phyloP scores from a whole-genome alignment of 2,888 invertebrate genomes.

The Aphodius sticticus region DNA sequence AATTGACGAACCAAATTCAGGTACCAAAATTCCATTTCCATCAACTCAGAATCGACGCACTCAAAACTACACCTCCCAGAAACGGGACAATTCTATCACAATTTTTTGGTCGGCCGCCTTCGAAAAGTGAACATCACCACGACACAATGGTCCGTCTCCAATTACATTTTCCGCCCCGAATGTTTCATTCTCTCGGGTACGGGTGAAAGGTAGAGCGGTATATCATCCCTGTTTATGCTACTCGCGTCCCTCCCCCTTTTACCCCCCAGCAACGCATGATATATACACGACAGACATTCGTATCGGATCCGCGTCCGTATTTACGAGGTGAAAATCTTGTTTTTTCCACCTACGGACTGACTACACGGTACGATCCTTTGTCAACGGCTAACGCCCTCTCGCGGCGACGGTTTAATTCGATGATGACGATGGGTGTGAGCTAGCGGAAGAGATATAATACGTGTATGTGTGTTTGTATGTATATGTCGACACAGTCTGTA shows the following conservation, averaged over 20 bases:
- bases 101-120: slow-evolving; percentile 9
- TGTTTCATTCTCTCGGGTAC: slow-evolving; percentile 17
- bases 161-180: slow-evolving; percentile 22
- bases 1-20: too few relatives aligned
- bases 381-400: not conserved
- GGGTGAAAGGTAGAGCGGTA: slow-evolving; percentile 20
- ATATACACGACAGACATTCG: slow-evolving; percentile 19
- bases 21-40: too few relatives aligned
- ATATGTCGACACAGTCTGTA: not conserved
- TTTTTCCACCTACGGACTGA: not conserved
- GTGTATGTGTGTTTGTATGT: not conserved
- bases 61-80: too few relatives aligned
- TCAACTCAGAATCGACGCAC: too few relatives aligned
- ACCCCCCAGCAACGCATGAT: not conserved
- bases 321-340: slow-evolving; percentile 4
- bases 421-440: not conserved
- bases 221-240: slow-evolving; percentile 24
- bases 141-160: slow-evolving; percentile 20
- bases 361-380: not conserved
- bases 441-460: not conserved
- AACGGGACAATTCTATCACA: not conserved
- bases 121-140: slow-evolving; percentile 19
- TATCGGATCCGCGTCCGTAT: slow-evolving; percentile 8
- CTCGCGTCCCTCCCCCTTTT: slow-evolving; percentile 9
- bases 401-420: not conserved